These are phyloP conservation scores for Sesia apiformis DNA, from an alignment of 2,888 invertebrate species.

Conservation along the genomic window DNA sequence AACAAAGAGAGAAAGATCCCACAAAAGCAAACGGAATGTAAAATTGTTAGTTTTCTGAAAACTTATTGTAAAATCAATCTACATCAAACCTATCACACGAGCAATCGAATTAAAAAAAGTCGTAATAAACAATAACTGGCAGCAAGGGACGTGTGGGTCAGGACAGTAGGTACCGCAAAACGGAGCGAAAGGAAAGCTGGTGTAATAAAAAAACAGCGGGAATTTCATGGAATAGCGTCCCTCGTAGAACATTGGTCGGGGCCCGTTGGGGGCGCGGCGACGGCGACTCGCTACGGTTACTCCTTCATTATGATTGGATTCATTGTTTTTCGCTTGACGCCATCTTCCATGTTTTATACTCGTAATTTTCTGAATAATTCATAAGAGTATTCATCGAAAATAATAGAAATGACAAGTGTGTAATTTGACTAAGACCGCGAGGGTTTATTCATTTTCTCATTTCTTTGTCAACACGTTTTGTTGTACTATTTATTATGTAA, in stretches of 20 bases:
- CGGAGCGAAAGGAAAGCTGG: conserved; percentile 19
- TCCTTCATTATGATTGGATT: conserved; percentile 36
- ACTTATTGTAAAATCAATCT: neutral
- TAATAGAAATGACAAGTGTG: conserved; percentile 6
- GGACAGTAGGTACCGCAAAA: conserved; percentile 23
- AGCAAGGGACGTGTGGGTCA: conserved; percentile 23
- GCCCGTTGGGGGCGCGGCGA: conserved; percentile 4
- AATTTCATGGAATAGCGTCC: conserved; percentile 19
- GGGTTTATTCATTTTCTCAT: neutral
- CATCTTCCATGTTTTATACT: conserved; percentile 29
- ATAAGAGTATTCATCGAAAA: conserved; percentile 20
- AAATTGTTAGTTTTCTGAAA: neutral
- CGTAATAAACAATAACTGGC: conserved; percentile 28
- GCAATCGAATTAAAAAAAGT: conserved; percentile 24
- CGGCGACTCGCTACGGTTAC: conserved; percentile 13
- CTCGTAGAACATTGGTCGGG: conserved; percentile 7
- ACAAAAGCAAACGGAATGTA: too few species aligned
- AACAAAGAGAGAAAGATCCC: too few species aligned
- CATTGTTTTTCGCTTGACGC: conserved; percentile 40
- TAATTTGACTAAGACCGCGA: conserved; percentile 7
- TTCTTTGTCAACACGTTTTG: too few species aligned
- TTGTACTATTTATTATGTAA: too few species aligned
- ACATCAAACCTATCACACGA: conserved; percentile 13
- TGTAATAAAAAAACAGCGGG: conserved; percentile 25
- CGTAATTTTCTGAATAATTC: conserved; percentile 36